These are phyloP conservation scores for Phrynocephalus forsythii DNA, from an alignment of 2,797 vertebrate genomes.

Conservation along the genomic window DNA sequence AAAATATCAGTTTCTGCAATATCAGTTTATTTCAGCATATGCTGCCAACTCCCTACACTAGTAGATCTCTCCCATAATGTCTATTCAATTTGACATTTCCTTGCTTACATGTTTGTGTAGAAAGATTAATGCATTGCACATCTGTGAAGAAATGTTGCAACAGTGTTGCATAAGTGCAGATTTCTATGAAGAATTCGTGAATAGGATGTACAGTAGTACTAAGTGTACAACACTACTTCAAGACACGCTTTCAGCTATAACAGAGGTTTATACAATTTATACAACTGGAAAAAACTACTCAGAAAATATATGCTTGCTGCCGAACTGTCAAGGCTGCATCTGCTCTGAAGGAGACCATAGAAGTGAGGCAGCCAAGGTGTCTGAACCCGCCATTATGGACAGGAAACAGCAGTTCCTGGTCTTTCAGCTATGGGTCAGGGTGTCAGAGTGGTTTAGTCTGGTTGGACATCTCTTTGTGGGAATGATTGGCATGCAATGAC, in stretches of 20 bases:
- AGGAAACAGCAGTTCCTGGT: background rate
- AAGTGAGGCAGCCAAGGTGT: too few relatives aligned
- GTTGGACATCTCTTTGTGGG: background rate
- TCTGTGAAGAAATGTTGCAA: background rate
- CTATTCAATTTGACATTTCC: background rate
- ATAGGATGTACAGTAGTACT: background rate
- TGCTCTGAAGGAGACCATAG: background rate
- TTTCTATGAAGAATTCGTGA: background rate
- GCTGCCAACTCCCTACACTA: background rate
- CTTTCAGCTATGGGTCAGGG: background rate
- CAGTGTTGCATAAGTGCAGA: background rate
- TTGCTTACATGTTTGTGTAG: background rate
- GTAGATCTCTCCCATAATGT: background rate
- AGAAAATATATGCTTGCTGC: background rate
- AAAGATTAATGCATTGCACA: background rate
- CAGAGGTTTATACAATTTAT: too few relatives aligned
- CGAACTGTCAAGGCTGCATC: background rate
- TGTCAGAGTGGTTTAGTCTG: background rate
- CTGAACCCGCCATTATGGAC: background rate
- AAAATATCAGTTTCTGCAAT: background rate
- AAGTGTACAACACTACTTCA: background rate
- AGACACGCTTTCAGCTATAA: too few relatives aligned
- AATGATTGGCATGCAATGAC: too few relatives aligned
- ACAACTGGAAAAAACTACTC: background rate
- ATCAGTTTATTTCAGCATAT: background rate